A percentile compares a stretch with the other conserved stretches of the same genome.
These are phyloP conservation scores for Daphoenositta chrysoptera DNA, from an alignment of 2,113 vertebrate genomes.

Conservation along the genomic window DNA sequence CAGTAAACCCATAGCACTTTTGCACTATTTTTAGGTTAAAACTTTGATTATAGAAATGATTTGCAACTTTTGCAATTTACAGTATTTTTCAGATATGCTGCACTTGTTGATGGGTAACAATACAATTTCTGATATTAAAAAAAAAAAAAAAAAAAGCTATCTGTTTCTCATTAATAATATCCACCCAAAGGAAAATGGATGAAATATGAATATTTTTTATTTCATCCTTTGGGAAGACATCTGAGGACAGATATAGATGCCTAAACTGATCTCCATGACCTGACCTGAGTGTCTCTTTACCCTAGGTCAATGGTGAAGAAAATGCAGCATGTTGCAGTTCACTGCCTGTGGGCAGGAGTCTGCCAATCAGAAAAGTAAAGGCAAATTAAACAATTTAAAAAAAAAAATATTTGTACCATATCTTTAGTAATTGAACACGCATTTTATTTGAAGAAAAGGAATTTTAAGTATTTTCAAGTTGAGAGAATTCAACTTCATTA, in stretches of 20 bases:
- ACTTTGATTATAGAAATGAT: not conserved
- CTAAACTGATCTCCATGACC: not conserved
- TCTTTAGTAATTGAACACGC: not conserved
- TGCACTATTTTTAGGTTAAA: not conserved
- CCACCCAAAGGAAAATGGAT: not conserved
- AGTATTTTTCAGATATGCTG: not conserved
- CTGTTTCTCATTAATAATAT: rapidly evolving
- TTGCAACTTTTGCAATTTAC: not conserved
- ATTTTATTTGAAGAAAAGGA: not conserved
- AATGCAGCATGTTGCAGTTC: not conserved
- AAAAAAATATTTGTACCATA: rapidly evolving
- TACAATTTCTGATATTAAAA: not conserved
- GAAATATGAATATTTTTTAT: not conserved
- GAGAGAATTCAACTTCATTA: not conserved
- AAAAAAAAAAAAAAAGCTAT: not conserved
- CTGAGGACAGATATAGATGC: rapidly evolving
- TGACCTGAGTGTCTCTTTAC: not conserved
- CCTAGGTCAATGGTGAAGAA: not conserved
- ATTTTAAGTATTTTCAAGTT: not conserved
- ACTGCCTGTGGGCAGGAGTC: not conserved
- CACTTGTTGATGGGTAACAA: rapidly evolving
- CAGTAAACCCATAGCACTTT: not conserved
- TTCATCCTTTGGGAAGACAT: not conserved
- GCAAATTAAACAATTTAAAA: rapidly evolving
- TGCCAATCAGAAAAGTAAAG: not conserved